Evolutionary conservation across 1,140 invertebrate species (phyloP), one percentile per base, ranked within the genome.

Genomic region (Drosophila obscura): DNA sequence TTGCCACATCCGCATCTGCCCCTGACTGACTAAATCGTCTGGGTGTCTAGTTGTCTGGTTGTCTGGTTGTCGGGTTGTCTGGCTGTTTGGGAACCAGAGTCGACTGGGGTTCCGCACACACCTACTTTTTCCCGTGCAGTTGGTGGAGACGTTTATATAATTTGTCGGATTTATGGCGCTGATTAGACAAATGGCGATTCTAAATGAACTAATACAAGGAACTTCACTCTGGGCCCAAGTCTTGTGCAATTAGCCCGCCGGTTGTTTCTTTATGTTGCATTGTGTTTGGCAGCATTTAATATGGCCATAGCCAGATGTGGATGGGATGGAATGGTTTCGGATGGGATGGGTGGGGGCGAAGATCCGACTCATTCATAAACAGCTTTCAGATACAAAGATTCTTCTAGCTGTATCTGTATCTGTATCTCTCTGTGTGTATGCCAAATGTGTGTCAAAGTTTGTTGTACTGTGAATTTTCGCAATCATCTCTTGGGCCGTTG

Each of bases 391-490:
- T 52, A 41, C 57, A 49, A 60, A 80, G 77, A 85, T 84, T 84
- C 77, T 84, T 63, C 44, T 5, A 26, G 24, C 50, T 45, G 35
- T 51, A 31, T 53, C 35, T 51, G 24, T 59, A 26, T 48, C 50
- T 51, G 4, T 57, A 16, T 49, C 28, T 55, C 41, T 65, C 22
- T 53, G 28, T 72, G 58, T 75, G 55, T 87, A 78, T 72, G 83
- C 66, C 72, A 89, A 80, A 88, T 88, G 83, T 88, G 84, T 83
- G 83, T 88, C 83, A 88, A 77, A 89, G 67, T 71, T 71, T 69
- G 65, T 66, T 50, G 67, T 58, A 43, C 66, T 43, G 44, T 39
- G 49, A n/a, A 69, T 71, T 88, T 88, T 89, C 82, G 82, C 81
- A 85, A 85, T 66, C 82, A 84, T 77, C 77, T 84, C 63, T 75